A percentile compares a stretch with the other conserved stretches of the same genome.
Conservation (phyloP, 2,113 vertebrate genomes). For the Notiomystis cincta region DNA sequence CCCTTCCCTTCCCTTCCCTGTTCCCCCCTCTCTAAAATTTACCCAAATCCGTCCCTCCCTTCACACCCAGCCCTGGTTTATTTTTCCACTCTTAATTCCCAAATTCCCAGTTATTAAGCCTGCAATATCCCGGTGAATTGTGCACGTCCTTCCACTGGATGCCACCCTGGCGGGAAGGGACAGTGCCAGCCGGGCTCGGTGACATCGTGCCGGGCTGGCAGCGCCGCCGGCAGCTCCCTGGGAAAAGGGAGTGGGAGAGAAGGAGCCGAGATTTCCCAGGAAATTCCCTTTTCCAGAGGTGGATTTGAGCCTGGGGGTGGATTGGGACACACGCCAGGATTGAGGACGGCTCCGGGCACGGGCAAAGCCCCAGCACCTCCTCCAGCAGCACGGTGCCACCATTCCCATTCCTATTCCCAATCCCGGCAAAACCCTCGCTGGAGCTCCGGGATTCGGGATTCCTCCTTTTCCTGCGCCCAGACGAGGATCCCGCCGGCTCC, state of each 20-base stretch:
- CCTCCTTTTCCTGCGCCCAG: not conserved
- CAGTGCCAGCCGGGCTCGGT: accelerated
- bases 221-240: accelerated
- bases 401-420: not conserved
- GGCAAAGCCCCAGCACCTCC: not conserved
- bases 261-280: not conserved
- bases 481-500: not conserved
- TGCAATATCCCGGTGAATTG: conserved; percentile 1
- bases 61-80: not conserved
- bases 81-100: conserved; percentile 32
- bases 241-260: accelerated
- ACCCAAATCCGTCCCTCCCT: not conserved
- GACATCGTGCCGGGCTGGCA: accelerated
- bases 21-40: not conserved
- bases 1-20: not conserved
- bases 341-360: accelerated
- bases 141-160: not conserved
- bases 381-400: accelerated
- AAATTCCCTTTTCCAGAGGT: not conserved
- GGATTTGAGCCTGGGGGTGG: not conserved
- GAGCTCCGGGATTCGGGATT: not conserved
- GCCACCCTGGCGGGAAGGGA: not conserved
- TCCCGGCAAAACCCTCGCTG: not conserved
- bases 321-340: accelerated
- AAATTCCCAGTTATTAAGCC: conserved; percentile 15